phyloP scores from a whole-genome alignment of 2,888 invertebrate species.

The Isoperla grammatica region DNA sequence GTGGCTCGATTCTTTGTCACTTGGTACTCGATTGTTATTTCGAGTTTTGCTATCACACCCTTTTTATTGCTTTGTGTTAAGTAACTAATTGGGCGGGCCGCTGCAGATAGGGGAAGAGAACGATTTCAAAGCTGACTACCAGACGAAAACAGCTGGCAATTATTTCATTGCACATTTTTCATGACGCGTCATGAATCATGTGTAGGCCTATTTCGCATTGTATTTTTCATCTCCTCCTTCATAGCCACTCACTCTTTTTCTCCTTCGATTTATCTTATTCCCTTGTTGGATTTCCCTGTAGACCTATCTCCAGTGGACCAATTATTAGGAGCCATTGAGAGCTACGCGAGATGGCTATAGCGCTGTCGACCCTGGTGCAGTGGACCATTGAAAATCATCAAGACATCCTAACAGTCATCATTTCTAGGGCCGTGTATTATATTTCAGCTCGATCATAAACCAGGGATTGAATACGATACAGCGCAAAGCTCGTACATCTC shows the following conservation, averaged over 20 bases:
- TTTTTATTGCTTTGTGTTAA: background rate
- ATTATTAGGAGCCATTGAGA: slow-evolving; percentile 4
- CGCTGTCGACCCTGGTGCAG: background rate
- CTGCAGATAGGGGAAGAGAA: background rate
- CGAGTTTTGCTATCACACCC: slow-evolving; percentile 3
- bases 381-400: background rate
- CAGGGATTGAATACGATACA: too few species aligned
- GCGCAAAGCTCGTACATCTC: too few species aligned
- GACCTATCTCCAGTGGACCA: slow-evolving; percentile 10
- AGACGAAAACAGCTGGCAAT: background rate
- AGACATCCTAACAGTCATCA: background rate
- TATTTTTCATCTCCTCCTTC: slow-evolving; percentile 1
- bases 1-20: background rate
- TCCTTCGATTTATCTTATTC: slow-evolving; percentile 8
- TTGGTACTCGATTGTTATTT: slow-evolving; percentile 5
- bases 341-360: background rate
- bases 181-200: background rate
- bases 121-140: background rate
- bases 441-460: background rate
- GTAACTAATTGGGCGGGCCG: background rate
- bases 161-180: slow-evolving; percentile 2
- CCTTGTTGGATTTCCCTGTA: slow-evolving; percentile 1
- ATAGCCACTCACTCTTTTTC: background rate
- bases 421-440: background rate
- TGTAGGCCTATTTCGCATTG: background rate